These are phyloP conservation scores for Drosophila dives DNA, from an alignment of 2,888 invertebrate genomes.

Conservation along the genomic window DNA sequence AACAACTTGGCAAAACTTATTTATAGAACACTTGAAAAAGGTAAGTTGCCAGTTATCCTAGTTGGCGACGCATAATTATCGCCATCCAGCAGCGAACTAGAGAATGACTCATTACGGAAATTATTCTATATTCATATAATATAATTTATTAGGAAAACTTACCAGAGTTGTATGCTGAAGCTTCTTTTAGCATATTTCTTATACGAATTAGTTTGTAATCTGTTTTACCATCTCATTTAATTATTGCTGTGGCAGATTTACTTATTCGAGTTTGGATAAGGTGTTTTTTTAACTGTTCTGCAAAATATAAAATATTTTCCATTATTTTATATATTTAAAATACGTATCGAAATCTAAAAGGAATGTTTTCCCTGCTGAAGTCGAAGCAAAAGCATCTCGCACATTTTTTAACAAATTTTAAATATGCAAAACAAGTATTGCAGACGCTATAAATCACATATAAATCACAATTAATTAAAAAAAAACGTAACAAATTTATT, in stretches of 20 bases:
- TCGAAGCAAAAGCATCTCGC: neutral
- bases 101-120: neutral
- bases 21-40: neutral
- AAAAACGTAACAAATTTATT: neutral
- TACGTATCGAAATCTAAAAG: neutral
- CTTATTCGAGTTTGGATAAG: accelerated
- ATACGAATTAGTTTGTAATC: accelerated
- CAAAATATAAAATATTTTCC: neutral
- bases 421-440: no score
- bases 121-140: neutral
- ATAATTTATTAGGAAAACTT: neutral
- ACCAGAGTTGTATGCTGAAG: neutral
- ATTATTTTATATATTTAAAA: neutral
- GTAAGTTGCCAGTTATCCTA: neutral
- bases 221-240: neutral
- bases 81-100: neutral
- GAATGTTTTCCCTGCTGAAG: neutral
- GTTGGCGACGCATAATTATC: neutral
- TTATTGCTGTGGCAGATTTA: neutral
- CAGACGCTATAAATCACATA: no score
- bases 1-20: conserved; percentile 13
- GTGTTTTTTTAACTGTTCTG: neutral
- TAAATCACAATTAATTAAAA: no score
- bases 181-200: accelerated
- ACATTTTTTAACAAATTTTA: neutral